Conservation (phyloP, 2,797 vertebrate species). For the Paguma larvata region DNA sequence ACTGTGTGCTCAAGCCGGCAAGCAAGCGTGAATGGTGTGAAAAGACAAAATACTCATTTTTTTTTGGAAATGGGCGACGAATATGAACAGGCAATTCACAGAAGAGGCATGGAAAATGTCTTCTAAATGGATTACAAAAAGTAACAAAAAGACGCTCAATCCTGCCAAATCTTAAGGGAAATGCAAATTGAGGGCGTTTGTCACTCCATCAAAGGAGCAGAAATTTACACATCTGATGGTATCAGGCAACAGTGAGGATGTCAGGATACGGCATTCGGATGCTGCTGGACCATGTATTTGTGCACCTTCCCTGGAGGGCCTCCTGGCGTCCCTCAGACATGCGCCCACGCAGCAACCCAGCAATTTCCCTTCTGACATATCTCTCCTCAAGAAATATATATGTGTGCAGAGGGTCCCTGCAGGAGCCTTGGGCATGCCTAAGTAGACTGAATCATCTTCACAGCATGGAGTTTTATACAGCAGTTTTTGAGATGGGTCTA, state of each 20-base stretch:
- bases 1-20: background rate
- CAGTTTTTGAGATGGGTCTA: background rate
- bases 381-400: background rate
- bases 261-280: background rate
- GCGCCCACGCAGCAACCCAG: background rate
- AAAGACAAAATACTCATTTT: background rate
- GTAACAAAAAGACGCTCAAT: background rate
- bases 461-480: background rate
- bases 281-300: background rate
- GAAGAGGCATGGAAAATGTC: background rate
- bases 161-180: background rate
- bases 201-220: background rate
- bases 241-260: background rate
- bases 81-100: slow-evolving; percentile 5
- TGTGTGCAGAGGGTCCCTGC: background rate
- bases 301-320: background rate
- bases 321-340: background rate
- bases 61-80: background rate
- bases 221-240: background rate
- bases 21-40: background rate
- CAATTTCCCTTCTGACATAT: background rate
- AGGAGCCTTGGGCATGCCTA: background rate
- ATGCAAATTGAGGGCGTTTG: background rate
- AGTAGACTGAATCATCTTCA: background rate
- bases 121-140: background rate